phyloP scores from a whole-genome alignment of 2,113 vertebrate genomes.

The Theristicus caerulescens region DNA sequence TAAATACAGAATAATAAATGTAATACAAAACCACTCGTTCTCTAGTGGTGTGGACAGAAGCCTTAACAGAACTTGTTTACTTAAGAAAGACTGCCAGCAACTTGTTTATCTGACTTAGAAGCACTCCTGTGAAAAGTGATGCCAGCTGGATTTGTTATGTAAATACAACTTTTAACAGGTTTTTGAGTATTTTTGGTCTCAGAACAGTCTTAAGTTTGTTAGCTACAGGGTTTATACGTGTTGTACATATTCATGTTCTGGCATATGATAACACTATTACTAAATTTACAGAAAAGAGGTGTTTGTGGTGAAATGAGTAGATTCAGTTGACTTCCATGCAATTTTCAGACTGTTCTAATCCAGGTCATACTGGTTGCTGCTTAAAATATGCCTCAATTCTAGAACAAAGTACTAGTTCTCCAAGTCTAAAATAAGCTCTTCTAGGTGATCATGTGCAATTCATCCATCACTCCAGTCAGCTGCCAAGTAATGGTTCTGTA shows the following conservation, averaged over 20 bases:
- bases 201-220: neutral
- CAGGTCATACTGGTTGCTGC: neutral
- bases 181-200: neutral
- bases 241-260: neutral
- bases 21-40: neutral
- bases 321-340: neutral
- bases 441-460: constrained; percentile 6
- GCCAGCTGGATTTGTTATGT: neutral
- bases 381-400: neutral
- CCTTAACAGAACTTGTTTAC: neutral
- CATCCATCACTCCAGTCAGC: neutral
- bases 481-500: neutral
- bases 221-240: neutral
- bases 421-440: neutral
- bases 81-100: neutral
- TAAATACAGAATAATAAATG: neutral
- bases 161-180: neutral
- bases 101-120: neutral
- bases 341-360: constrained; percentile 10
- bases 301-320: neutral
- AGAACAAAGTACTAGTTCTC: neutral
- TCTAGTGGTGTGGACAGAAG: neutral
- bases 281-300: neutral
- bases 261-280: neutral
- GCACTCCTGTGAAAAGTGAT: neutral